phyloP scores from a whole-genome alignment of 23 tunicate genomes.

The Styela plicata region DNA sequence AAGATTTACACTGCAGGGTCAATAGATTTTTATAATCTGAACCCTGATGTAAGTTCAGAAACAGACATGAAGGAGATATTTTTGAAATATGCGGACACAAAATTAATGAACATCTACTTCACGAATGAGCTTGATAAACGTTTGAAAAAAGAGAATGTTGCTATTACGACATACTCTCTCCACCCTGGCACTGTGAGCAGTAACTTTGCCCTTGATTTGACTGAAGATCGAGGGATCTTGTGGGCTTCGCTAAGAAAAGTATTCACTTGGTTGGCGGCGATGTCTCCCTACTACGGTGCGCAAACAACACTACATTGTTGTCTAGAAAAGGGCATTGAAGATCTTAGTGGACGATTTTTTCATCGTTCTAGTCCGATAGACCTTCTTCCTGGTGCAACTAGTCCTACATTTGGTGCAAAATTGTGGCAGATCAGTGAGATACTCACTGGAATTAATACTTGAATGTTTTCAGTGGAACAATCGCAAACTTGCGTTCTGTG shows the following conservation, averaged over 20 bases:
- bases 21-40: slow-evolving; percentile 17
- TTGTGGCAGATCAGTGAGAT: background rate
- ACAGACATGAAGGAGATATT: background rate
- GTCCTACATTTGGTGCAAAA: slow-evolving; percentile 3
- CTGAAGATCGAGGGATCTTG: background rate
- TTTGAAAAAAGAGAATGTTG: slow-evolving; percentile 1
- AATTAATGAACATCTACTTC: slow-evolving; percentile 26
- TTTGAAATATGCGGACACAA: slow-evolving; percentile 14
- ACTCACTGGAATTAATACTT: slow-evolving; percentile 1
- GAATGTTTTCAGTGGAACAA: background rate
- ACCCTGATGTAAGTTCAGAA: background rate
- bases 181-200: slow-evolving; percentile 23
- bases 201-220: background rate
- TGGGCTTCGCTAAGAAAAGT: background rate
- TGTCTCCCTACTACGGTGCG: background rate
- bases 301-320: slow-evolving; percentile 14
- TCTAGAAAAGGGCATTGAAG: slow-evolving; percentile 4
- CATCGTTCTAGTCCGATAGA: background rate
- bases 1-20: background rate
- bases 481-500: background rate
- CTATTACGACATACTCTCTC: slow-evolving; percentile 20
- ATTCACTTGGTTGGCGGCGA: background rate
- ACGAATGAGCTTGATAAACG: slow-evolving; percentile 17
- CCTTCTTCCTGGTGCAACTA: background rate
- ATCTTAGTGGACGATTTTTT: slow-evolving; percentile 3